Evolutionary conservation across 2,113 vertebrate species (phyloP).

Genomic region (Scartelaos histophorus): DNA sequence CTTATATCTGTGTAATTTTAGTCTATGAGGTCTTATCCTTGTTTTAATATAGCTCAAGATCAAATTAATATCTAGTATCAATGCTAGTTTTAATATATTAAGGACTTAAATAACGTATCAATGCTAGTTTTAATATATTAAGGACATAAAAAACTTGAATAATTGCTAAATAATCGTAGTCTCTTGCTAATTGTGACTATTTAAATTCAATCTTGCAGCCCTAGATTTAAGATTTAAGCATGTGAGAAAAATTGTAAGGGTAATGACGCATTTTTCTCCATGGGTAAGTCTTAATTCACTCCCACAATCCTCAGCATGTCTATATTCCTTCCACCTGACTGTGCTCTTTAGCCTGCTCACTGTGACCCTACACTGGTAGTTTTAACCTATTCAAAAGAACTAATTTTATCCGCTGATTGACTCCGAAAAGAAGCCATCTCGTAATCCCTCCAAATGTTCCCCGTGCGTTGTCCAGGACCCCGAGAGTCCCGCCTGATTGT

Average conservation of each 20-base stretch:
- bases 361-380: conserved; percentile 69
- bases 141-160: background rate
- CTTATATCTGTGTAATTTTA: too few relatives aligned
- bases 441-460: conserved; percentile 86
- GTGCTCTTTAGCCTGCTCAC: conserved; percentile 70
- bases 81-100: too few relatives aligned
- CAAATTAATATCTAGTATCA: too few relatives aligned
- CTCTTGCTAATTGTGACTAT: background rate
- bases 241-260: conserved; percentile 67
- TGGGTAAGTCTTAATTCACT: conserved; percentile 78
- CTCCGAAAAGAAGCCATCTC: conserved; percentile 76
- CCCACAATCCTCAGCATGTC: conserved; percentile 71
- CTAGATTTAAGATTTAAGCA: conserved; percentile 73
- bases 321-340: conserved; percentile 79
- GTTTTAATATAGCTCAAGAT: too few relatives aligned
- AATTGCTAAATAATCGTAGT: background rate
- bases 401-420: conserved; percentile 85
- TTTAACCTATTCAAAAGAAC: conserved; percentile 75
- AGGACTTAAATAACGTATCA: too few relatives aligned
- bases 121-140: too few relatives aligned
- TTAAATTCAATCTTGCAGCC: background rate
- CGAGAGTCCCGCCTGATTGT: conserved; percentile 71
- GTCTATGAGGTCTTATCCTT: too few relatives aligned
- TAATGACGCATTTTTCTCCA: conserved; percentile 50
- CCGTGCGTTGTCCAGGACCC: conserved; percentile 74